A percentile compares a stretch with the other conserved stretches of the same genome.
Conservation (phyloP, 2,113 vertebrate species). For the Channa argus region DNA sequence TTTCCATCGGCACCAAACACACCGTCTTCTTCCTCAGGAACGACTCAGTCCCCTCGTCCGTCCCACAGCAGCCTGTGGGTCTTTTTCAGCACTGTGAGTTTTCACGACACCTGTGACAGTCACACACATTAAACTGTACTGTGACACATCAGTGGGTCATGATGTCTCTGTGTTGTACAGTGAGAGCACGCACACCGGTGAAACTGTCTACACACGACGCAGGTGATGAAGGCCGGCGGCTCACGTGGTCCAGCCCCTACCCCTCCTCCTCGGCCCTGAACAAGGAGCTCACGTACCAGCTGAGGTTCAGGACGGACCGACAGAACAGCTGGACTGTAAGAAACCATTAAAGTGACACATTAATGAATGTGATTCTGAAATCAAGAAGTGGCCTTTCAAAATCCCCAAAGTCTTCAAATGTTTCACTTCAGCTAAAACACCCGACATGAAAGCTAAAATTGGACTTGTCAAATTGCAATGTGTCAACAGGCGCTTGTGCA, state of each 20-base stretch:
- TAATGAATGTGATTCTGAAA: neutral
- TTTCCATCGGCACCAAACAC: constrained; percentile 3
- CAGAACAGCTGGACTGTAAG: constrained; percentile 80
- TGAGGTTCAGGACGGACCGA: constrained; percentile 66
- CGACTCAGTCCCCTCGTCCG: constrained; percentile 22
- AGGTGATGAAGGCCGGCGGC: constrained; percentile 12
- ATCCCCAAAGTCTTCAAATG: neutral
- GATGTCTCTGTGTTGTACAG: constrained; percentile 52
- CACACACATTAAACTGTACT: no score
- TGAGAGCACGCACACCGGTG: constrained; percentile 63
- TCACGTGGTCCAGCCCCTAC: constrained; percentile 80
- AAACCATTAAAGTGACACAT: neutral
- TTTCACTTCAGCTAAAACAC: neutral
- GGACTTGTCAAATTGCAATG: no score
- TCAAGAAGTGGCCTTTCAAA: neutral
- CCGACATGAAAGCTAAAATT: neutral
- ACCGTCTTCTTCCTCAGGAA: constrained; percentile 63
- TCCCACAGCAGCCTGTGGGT: neutral
- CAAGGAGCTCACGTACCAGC: constrained; percentile 72
- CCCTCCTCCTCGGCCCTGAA: constrained; percentile 61
- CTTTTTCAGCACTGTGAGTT: constrained; percentile 70
- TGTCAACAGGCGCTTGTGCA: neutral
- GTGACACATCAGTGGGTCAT: no score
- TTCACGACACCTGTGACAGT: no score
- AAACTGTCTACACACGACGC: constrained; percentile 28